A percentile compares a stretch with the other conserved stretches of the same genome.
phyloP scores from a whole-genome alignment of 2,888 invertebrate genomes.

The Drosophila neoperkinsi region DNA sequence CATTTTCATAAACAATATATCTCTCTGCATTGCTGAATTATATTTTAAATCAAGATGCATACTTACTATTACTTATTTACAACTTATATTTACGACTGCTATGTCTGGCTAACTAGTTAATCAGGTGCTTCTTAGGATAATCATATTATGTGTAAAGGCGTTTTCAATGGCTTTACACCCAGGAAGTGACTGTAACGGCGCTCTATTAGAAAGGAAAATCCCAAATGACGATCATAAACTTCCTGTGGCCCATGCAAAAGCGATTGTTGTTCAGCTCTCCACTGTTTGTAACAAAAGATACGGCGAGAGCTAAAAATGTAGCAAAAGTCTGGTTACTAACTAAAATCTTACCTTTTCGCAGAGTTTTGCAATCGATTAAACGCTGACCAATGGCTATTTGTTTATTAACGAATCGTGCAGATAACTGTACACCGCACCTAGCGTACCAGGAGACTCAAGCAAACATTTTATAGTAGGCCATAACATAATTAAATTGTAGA shows the following conservation, averaged over 20 bases:
- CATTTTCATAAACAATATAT: background rate
- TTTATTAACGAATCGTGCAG: constrained; percentile 50
- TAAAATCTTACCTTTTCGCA: constrained; percentile 27
- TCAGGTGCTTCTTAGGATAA: constrained; percentile 7
- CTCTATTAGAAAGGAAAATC: constrained; percentile 66
- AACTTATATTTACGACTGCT: background rate
- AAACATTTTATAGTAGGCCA: background rate
- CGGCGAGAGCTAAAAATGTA: constrained; percentile 23
- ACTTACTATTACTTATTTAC: too few species aligned
- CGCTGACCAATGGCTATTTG: constrained; percentile 52
- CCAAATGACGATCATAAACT: constrained; percentile 31
- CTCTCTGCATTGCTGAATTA: background rate
- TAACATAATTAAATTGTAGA: background rate
- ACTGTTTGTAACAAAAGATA: constrained; percentile 40
- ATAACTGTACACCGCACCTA: constrained; percentile 57
- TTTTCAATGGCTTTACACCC: constrained; percentile 27
- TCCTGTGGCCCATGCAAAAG: constrained; percentile 53
- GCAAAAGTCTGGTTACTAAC: constrained; percentile 27
- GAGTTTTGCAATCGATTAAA: constrained; percentile 58
- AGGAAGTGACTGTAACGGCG: constrained; percentile 52
- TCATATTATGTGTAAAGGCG: constrained; percentile 2
- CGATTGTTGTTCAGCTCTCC: constrained; percentile 20
- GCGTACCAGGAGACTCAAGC: background rate
- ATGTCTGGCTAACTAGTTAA: background rate
- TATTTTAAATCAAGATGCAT: background rate